Base-by-base conservation (phyloP, 2,797 vertebrate species). In the Gobionotothen gibberifrons region DNA sequence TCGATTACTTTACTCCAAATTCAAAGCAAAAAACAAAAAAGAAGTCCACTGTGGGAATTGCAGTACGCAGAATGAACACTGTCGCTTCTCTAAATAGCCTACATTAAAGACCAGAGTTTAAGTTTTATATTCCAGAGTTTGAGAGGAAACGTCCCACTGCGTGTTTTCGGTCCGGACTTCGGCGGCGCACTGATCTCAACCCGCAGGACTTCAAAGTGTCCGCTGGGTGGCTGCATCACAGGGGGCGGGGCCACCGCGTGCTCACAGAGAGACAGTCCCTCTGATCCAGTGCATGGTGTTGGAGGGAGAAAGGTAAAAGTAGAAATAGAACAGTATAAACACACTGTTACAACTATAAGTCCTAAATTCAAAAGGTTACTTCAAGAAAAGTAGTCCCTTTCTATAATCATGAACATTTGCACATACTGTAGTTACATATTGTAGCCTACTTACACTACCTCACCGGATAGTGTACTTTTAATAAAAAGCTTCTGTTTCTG, bases 181-280 rank as follows among this genome's bases (percentile, higher is more conserved):
- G 29, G 79, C 87, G 16, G 80, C 85, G 82, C 64, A 68, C 78
- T 94, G 95, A 93, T 88, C 91, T 53, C 90, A 83, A 82, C 91
- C 83, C 87, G 84, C 91, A 85, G 88, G 88, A 90, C 94, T 94
- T 93, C 94, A 94, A 92, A 95, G 94, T 84, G 92, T 88, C 93
- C 95, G 95, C 95, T 84, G 84, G 88, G 90, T 79, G 89, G 85
- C 90, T 77, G 87, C 90, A 42, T 77, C 42, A 4, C 26, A 46
- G 69, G 72, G 69, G 90, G 91, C 85, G 92, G 89, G 26, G 89
- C 87, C 2, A 83, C 51, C 56, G 48, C 68, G 15, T 39, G 57
- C 71, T 39, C 26, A 36, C 7, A 40, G 0, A 17, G 44, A 17
- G 43, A 44, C 70, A 52, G 6, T 3, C 13, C 51, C 19, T 40